phyloP scores from a whole-genome alignment of 92 coral and sea anemone species.

The Meandrina meandrites region DNA sequence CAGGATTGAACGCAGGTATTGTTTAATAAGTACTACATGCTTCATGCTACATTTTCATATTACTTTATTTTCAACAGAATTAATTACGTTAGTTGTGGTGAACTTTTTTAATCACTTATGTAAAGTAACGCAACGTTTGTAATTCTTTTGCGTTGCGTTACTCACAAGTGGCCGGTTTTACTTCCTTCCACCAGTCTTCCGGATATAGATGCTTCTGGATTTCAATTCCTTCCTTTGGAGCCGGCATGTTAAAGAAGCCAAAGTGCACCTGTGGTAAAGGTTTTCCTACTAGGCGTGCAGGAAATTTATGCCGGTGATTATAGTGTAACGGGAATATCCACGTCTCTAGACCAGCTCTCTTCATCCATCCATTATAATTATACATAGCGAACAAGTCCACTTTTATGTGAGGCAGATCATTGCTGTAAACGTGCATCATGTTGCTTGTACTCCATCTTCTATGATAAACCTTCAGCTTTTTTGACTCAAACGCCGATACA shows the following conservation, averaged over 20 bases:
- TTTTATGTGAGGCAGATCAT: not conserved
- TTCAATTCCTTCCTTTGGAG: constrained; percentile 16
- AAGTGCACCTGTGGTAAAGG: constrained; percentile 17
- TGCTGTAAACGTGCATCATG: not conserved
- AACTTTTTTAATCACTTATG: no score
- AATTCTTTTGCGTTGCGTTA: no score
- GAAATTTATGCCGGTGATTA: not conserved
- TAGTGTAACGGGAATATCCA: constrained; percentile 7
- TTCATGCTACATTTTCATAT: no score
- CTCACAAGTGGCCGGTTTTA: not conserved
- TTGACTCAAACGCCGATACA: not conserved
- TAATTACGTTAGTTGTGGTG: no score
- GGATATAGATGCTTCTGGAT: constrained; percentile 25
- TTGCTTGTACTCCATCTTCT: not conserved
- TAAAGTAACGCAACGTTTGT: no score
- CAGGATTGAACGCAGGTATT: no score
- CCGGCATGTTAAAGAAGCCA: constrained; percentile 7
- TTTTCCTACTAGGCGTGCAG: not conserved
- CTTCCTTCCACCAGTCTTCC: constrained; percentile 17
- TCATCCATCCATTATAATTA: constrained; percentile 20
- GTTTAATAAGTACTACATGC: no score
- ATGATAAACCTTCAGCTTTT: no score
- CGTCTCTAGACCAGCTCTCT: constrained; percentile 1
- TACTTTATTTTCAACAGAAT: no score
- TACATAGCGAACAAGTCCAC: not conserved